phyloP scores from a whole-genome alignment of 2,797 vertebrate genomes.

The Dicrostonyx torquatus region DNA sequence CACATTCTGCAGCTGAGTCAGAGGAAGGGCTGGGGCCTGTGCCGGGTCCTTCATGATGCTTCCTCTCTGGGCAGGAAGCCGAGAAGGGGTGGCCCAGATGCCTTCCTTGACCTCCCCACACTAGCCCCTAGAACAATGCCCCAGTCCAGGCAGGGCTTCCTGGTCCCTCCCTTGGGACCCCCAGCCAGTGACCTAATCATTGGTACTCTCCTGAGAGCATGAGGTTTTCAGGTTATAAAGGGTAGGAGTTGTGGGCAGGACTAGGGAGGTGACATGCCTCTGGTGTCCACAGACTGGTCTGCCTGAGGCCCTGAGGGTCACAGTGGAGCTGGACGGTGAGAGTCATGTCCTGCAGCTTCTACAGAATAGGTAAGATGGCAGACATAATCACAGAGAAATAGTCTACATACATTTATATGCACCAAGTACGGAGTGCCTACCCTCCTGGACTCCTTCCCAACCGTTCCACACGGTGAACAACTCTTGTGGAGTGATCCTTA shows the following conservation, averaged over 20 bases:
- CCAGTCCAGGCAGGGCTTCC: constrained; percentile 79
- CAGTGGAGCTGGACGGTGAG: constrained; percentile 87
- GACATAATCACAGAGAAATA: not conserved
- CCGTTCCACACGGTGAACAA: not conserved
- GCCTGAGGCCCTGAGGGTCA: constrained; percentile 86
- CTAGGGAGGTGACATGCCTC: constrained; percentile 54
- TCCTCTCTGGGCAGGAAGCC: constrained; percentile 80
- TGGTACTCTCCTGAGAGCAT: constrained; percentile 50
- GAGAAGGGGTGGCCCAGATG: constrained; percentile 74
- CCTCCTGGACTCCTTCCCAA: not conserved
- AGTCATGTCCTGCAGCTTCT: constrained; percentile 90
- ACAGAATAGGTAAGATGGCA: constrained; percentile 89
- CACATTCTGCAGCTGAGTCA: constrained; percentile 75
- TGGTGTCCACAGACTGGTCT: constrained; percentile 84
- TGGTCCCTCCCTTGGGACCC: constrained; percentile 77
- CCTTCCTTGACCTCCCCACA: constrained; percentile 77
- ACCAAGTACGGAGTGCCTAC: not conserved
- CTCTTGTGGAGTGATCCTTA: not conserved
- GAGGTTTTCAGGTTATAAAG: constrained; percentile 26
- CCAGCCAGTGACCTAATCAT: constrained; percentile 64
- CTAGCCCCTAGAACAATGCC: constrained; percentile 82
- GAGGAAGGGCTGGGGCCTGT: constrained; percentile 79
- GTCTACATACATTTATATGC: not conserved
- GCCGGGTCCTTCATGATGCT: constrained; percentile 58
- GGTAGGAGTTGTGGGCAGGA: not conserved